Evolutionary conservation across 2,113 vertebrate genomes (phyloP), one percentile per base, ranked within the genome.

Genomic region (Columbina picui): DNA sequence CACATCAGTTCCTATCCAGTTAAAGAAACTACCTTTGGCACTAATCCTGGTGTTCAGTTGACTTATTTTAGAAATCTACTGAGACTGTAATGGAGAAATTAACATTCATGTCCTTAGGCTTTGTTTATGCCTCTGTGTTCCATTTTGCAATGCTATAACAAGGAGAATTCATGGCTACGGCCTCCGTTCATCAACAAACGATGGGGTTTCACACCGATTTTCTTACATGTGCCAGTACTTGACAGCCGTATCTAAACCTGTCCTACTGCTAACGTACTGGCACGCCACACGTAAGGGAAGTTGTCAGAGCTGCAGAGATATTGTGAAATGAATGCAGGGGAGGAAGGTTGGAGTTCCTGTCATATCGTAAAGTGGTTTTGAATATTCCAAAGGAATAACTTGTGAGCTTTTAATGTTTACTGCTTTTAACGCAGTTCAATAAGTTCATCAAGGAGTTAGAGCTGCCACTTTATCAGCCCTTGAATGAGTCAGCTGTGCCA

Each of bases 251-350:
- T 12, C 10, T 53, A 7, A 17, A 71, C 80, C 18, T 82, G 52
- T 81, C 38, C 16, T 82, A 55, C 34, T 87, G 43, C 67, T 74
- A 38, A 16, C 0, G 1, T 45, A 32, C 75, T 83, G 23, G 14
- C 10, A 7, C 1, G 0, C 19, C 55, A 2, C 7, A 0, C 12
- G 8, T n/a, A n/a, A 56, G 17, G 18, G 41, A 47, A 56, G 38
- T 27, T 69, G 55, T 23, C 59, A 26, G 30, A 84, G 36, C 59
- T 74, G 29, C 15, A 53, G 50, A 41, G 15, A 30, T 87, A 23
- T 14, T 1, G 0, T 77, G 7, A 69, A 43, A 30, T 27, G 56
- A 70, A 83, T 6, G 27, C 26, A 84, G 22, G 26, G 26, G 8
- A 78, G 25, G 39, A 79, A 79, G 8, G 47, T 45, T 61, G 27